Evolutionary conservation across 2,797 vertebrate genomes (phyloP).

Genomic region (Florisuga fusca): DNA sequence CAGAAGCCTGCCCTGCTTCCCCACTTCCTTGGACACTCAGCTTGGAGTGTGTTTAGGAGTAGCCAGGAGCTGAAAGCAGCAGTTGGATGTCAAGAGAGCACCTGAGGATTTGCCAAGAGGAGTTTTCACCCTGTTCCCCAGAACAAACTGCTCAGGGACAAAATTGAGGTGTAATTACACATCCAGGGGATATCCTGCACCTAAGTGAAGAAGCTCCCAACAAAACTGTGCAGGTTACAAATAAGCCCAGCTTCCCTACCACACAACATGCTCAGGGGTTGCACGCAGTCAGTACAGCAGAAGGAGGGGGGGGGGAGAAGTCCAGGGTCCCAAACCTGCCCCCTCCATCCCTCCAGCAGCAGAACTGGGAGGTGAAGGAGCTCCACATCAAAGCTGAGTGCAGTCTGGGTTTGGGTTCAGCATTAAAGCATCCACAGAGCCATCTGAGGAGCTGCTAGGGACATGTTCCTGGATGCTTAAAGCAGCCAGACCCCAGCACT

Average conservation of each 20-base stretch:
- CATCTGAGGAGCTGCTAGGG: background rate
- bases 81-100: background rate
- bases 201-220: background rate
- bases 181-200: background rate
- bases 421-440: background rate
- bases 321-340: background rate
- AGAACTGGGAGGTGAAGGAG: background rate
- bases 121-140: background rate
- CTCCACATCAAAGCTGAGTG: background rate
- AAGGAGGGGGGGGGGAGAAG: background rate
- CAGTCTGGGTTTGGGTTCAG: background rate
- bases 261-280: rapidly evolving
- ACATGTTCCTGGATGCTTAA: background rate
- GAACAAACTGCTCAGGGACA: background rate
- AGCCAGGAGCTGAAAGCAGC: background rate
- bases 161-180: background rate
- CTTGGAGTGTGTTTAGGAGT: background rate
- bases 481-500: background rate
- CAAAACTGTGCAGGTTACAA: background rate
- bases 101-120: background rate
- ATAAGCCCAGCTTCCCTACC: background rate
- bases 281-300: rapidly evolving
- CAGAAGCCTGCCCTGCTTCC: background rate
- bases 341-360: background rate
- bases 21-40: background rate